phyloP scores from a whole-genome alignment of 2,888 invertebrate genomes.

The Nemoura dubitans region DNA sequence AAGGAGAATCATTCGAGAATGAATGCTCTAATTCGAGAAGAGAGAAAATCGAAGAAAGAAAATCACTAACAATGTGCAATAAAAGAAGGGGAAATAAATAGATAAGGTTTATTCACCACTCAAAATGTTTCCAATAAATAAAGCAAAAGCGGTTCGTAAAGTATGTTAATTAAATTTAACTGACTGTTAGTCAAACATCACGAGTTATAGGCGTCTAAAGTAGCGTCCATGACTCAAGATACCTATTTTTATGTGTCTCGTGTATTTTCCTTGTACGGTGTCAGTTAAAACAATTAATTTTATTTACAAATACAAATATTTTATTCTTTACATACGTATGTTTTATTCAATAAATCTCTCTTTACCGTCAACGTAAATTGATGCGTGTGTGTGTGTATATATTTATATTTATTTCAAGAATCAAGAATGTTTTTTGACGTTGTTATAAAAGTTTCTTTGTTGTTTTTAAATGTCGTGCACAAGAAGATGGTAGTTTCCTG shows the following conservation, averaged over 20 bases:
- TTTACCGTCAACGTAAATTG: not conserved
- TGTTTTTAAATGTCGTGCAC: not conserved
- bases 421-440: conserved; percentile 16
- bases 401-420: conserved; percentile 27
- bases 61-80: not conserved
- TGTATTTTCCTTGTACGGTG: conserved; percentile 23
- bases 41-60: conserved; percentile 24
- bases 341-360: not conserved
- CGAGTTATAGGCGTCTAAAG: not conserved
- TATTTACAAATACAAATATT: conserved; percentile 10
- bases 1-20: conserved; percentile 38
- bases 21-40: conserved; percentile 12
- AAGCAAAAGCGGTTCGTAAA: not conserved
- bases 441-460: conserved; percentile 33
- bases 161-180: not conserved
- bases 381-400: not conserved
- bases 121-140: conserved; percentile 25
- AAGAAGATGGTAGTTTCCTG: not conserved
- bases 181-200: not conserved
- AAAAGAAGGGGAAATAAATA: not conserved
- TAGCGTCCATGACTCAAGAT: conserved; percentile 28
- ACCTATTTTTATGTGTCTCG: conserved; percentile 22
- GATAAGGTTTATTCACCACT: conserved; percentile 35
- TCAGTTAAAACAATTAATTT: conserved; percentile 15
- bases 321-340: conserved; percentile 29